Evolutionary conservation across 2,797 vertebrate species (phyloP).

Genomic region (Pyrrhura leucotis): DNA sequence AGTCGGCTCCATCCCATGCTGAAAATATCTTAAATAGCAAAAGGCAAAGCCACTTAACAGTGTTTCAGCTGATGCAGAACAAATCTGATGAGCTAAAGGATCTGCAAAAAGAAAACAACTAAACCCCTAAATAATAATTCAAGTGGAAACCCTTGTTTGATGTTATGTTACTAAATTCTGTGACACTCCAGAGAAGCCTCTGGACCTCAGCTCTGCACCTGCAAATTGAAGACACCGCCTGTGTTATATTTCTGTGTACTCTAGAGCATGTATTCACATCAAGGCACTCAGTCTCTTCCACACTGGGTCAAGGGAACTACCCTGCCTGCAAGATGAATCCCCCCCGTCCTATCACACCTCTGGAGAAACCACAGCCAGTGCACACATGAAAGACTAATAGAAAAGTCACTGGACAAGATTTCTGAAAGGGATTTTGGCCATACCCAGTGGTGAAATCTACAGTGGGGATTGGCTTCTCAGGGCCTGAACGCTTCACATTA

Average conservation of each 20-base stretch:
- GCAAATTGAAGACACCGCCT: neutral
- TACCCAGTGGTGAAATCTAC: neutral
- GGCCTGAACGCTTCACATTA: neutral
- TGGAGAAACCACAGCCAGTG: neutral
- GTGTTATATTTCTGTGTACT: neutral
- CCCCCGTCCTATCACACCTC: neutral
- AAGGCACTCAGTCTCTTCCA: neutral
- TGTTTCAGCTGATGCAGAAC: neutral
- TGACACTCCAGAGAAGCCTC: neutral
- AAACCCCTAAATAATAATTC: neutral
- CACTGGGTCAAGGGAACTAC: neutral
- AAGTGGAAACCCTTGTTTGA: neutral
- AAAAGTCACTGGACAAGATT: neutral
- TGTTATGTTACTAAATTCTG: neutral
- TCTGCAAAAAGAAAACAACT: neutral
- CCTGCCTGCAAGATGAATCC: neutral
- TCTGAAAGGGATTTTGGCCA: neutral
- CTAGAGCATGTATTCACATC: no score
- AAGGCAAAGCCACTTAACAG: neutral
- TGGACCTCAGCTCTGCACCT: neutral
- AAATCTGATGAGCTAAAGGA: neutral
- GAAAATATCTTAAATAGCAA: neutral
- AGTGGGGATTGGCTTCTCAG: neutral
- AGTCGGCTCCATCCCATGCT: neutral
- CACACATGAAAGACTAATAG: rapidly evolving